Base-by-base conservation (phyloP, 23 tunicate species). In the Diplosoma virens region DNA sequence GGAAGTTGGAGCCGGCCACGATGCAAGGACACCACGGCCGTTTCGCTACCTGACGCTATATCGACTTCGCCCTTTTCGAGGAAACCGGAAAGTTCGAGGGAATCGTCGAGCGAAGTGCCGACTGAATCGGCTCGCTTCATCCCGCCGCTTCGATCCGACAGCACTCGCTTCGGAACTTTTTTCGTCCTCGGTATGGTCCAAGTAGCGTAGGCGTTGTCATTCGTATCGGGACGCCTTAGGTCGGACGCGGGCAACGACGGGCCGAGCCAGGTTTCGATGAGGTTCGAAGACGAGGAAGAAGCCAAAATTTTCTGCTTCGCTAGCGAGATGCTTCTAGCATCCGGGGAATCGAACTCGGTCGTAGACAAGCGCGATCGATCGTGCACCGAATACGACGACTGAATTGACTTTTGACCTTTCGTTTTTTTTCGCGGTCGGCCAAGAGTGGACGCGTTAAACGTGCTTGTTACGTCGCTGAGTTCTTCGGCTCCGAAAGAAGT, bases 181-280 rank as follows among this genome's bases (percentile, higher is more conserved):
- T 82, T 66, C 2, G 87, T 82, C 31, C 87, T 82, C 1, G 87
- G 87, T 4, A 82, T 47, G 1, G 87, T 82, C 87, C 87, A 82
- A 1, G 87, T 82, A 3, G 87, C 65, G 32, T 82, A 82, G 32
- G 73, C 50, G 7, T 35, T 31, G 37, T 21, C 3, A 31, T 6
- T 18, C 1, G 79, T 37, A 0, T 67, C 55, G 20, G 75, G 25
- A 0, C 32, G 17, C 22, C 54, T 47, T 1, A 66, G 67, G 21
- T 26, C 33, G 31, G 86, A 64, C 1, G 86, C 71, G 55, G 30
- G 41, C 6, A 31, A 32, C 2, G 87, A 82, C 1, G 79, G 33
- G 9, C 72, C 56, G 30, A 82, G 78, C 3, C 74, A 46, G 67
- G 74, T 82, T 48, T 81, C 77, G 7, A 82, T 28, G 32, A 82